A percentile compares a stretch with the other conserved stretches of the same genome.
Conservation (phyloP, 2,797 vertebrate species). For the Pseudochirops cupreus region DNA sequence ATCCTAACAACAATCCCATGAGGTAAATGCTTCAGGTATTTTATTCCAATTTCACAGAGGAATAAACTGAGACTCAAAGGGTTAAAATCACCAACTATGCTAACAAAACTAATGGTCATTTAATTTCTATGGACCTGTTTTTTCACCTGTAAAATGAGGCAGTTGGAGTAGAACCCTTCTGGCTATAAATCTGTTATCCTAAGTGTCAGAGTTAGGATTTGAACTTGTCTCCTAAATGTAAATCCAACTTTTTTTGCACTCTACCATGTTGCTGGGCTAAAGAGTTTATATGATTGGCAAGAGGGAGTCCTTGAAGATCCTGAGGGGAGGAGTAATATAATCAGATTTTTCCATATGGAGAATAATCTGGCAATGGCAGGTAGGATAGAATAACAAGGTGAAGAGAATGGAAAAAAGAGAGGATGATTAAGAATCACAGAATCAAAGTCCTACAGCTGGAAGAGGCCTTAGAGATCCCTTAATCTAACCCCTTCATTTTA, state of each 20-base stretch:
- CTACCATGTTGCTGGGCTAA: background rate
- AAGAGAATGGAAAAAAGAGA: background rate
- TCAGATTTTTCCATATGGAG: background rate
- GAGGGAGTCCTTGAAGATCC: background rate
- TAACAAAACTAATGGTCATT: background rate
- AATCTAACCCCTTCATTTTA: background rate
- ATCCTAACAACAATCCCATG: background rate
- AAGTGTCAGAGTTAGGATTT: background rate
- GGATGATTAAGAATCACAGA: background rate
- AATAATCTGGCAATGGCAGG: background rate
- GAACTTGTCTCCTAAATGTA: background rate
- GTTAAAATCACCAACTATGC: background rate
- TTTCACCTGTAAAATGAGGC: background rate
- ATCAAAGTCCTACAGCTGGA: background rate
- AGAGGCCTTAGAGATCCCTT: background rate
- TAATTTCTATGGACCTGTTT: background rate
- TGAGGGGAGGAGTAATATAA: background rate
- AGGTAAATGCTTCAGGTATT: background rate
- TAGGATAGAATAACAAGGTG: background rate
- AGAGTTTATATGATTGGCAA: background rate
- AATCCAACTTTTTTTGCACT: background rate
- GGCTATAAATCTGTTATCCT: background rate
- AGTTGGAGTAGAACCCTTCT: background rate
- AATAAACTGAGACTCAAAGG: background rate
- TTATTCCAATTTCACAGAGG: background rate